These are phyloP conservation scores for Phortica variegata DNA, from an alignment of 1,140 invertebrate genomes.

Conservation along the genomic window DNA sequence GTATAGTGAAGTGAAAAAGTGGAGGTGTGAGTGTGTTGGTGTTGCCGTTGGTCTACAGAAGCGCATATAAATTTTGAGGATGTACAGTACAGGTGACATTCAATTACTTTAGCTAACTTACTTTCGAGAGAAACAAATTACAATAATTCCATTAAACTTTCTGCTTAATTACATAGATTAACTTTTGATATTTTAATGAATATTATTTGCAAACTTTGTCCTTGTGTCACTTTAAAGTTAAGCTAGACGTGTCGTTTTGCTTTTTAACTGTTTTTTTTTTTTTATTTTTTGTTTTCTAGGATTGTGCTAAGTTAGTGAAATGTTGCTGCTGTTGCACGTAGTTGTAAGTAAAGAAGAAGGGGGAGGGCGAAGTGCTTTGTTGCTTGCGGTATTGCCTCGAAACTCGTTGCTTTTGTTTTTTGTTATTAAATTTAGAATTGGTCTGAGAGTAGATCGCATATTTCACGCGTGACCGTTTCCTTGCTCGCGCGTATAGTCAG, in stretches of 20 bases:
- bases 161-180: too few species aligned
- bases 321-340: slow-evolving; percentile 28
- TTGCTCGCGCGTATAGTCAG: slow-evolving; percentile 95
- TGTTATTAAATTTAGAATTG: slow-evolving; percentile 76
- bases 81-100: slow-evolving; percentile 10
- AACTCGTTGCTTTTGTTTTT: slow-evolving; percentile 11
- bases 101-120: slow-evolving; percentile 13
- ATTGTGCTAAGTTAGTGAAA: slow-evolving; percentile 29
- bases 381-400: slow-evolving; percentile 2
- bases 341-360: slow-evolving; percentile 18
- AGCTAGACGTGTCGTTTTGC: too few species aligned
- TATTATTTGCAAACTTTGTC: too few species aligned
- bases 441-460: slow-evolving; percentile 85
- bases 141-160: slow-evolving; percentile 4
- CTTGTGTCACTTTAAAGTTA: too few species aligned
- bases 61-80: too few species aligned
- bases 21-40: too few species aligned
- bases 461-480: slow-evolving; percentile 86
- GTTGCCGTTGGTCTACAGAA: too few species aligned
- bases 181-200: background rate
- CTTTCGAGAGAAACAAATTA: slow-evolving; percentile 21
- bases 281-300: slow-evolving; percentile 18
- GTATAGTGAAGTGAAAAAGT: too few species aligned
- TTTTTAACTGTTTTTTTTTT: too few species aligned
- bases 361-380: background rate